Base-by-base conservation (phyloP, 92 coral and sea anemone species). In the Heteractis magnifica region DNA sequence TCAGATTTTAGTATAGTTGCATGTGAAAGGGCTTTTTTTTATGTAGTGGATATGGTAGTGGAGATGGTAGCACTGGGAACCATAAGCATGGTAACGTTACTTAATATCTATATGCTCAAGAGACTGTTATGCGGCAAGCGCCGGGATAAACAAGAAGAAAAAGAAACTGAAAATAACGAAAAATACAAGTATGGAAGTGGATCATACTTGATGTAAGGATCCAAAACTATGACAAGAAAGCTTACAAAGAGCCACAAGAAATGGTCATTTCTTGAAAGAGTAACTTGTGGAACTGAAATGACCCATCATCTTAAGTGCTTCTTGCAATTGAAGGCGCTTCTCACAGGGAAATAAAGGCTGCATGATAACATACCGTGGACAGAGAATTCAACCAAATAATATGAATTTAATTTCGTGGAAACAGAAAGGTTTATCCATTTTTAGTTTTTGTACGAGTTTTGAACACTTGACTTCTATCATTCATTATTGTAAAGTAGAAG, bases 61-160 rank as follows among this genome's bases (percentile, higher is more conserved):
- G 94, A 91, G 52, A 14, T 88, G 56, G 83, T 85, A 4, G 94
- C 90, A 6, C 21, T 91, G 19, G 94, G 92, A 65, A 88, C 90
- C 0, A 79, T 91, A 41, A 85, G 85, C 49, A 79, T 90, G 12
- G 64, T 91, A 14, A 79, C 90, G 0, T 34, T 83, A 9, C 77
- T 91, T 4, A 91, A 91, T 53, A 79, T 83, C 21, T 85, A 82
- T 48, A 88, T 91, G 88, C 65, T 91, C 49, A 88, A 79, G 83
- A 88, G 85, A 62, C 82, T 91, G 58, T 78, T 85, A 7, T 88
- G 89, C 68, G 82, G 77, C 55, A 87, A 87, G 6, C 56, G 20
- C 23, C 16, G 70, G 7, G 6, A 41, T n/a, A 52, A 70, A 7
- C 10, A 50, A 15, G 8, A 78, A 34, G 84, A 81, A 49, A 18